Evolutionary conservation across 2,113 vertebrate species (phyloP).

Genomic region (Campylomormyrus numenius): DNA sequence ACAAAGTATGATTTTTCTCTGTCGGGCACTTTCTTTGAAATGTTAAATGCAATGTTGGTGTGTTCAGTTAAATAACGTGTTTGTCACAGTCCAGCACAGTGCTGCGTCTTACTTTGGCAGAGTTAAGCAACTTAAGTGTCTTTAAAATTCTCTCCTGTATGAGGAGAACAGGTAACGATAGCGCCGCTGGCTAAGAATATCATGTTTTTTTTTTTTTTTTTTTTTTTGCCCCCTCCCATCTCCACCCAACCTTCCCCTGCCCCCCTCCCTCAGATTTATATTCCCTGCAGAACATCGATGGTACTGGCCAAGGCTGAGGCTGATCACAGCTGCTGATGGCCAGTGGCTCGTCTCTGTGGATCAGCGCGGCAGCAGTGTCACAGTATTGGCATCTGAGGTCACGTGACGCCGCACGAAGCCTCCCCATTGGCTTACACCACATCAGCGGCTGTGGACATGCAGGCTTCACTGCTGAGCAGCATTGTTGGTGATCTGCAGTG

Average conservation of each 20-base stretch:
- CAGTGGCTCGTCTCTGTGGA: constrained; percentile 43
- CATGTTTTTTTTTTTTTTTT: constrained; percentile 19
- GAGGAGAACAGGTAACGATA: not conserved
- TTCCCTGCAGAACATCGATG: constrained; percentile 68
- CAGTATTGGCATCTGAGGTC: not conserved
- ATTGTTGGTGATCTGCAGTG: not conserved
- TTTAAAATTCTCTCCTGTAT: not conserved
- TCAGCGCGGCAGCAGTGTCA: constrained; percentile 26
- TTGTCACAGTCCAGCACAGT: not conserved
- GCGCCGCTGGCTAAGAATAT: not conserved
- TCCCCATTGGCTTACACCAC: not conserved
- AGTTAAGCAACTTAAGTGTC: not conserved
- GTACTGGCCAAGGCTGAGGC: constrained; percentile 67
- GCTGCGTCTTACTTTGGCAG: not conserved
- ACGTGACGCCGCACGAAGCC: not conserved
- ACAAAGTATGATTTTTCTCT: not conserved
- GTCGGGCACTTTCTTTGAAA: not conserved
- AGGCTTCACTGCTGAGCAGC: not conserved
- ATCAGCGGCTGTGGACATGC: not conserved
- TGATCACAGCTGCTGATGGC: constrained; percentile 64
- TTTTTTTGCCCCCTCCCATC: constrained; percentile 11
- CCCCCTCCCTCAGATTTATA: constrained; percentile 59
- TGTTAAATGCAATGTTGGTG: not conserved
- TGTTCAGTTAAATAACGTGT: not conserved
- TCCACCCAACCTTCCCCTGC: constrained; percentile 24